Evolutionary conservation across 2,797 vertebrate genomes (phyloP), one percentile per base, ranked within the genome.

Genomic region (Lithobates pipiens): DNA sequence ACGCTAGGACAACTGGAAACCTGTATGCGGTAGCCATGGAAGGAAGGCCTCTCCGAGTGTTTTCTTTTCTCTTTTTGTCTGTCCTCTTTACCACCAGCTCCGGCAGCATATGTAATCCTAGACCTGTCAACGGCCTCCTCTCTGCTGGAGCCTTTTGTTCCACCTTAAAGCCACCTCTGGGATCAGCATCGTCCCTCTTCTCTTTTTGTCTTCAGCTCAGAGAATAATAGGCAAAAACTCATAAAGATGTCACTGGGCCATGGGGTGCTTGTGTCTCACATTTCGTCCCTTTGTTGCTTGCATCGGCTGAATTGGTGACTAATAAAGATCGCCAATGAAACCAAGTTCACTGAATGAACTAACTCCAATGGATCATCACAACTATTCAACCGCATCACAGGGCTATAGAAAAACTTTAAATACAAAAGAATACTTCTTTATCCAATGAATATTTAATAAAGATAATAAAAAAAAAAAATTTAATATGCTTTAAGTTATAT

Each of bases 111-210:
- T 77, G 74, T 86, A 86, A 86, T 83, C 85, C 80, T 78, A 67
- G 69, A 67, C 72, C 50, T 77, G 36, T 34, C 34, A 44, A 67
- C 74, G 1, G 80, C 70, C 69, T 61, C 57, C 50, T 73, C 85
- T 65, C 76, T 46, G 80, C 57, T 73, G 85, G 85, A 78, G 68
- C 32, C 80, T 39, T 72, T 86, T 86, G 80, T 86, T 72, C 75
- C 68, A 71, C 75, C 44, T 39, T 77, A 61, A 77, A 77, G 50
- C 79, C 65, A 65, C 23, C 29, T 9, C 85, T 78, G 85, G 74
- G 74, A 82, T 36, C 65, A 71, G 69, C 46, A 13, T 73, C 29
- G n/a, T 36, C 16, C 63, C 16, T 54, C 29, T 76, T 21, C 57
- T 67, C 27, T 80, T 76, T 83, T 82, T 85, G 72, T 86, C 77